Percentiles rank a stretch among this genome's conserved stretches.
phyloP scores from a whole-genome alignment of 2,888 invertebrate genomes.

The Blera fallax region DNA sequence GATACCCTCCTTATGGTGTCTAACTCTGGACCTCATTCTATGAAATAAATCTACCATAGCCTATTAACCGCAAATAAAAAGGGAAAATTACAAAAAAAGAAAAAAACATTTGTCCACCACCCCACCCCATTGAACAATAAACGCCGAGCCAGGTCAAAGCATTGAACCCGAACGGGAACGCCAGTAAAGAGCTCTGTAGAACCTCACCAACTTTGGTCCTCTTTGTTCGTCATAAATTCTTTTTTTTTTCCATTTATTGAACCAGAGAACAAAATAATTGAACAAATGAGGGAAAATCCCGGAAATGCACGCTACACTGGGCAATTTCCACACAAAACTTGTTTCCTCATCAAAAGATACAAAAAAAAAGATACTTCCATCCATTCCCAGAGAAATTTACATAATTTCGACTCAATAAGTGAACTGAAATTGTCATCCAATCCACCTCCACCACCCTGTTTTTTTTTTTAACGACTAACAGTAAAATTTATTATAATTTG shows the following conservation, averaged over 20 bases:
- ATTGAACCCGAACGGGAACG: slow-evolving; percentile 37
- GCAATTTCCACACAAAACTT: neutral
- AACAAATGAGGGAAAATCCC: neutral
- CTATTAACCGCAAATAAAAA: neutral
- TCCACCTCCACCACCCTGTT: neutral
- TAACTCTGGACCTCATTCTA: neutral
- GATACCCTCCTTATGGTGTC: neutral
- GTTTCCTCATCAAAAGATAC: neutral
- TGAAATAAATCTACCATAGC: neutral
- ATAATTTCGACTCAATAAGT: neutral
- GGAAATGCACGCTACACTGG: slow-evolving; percentile 22
- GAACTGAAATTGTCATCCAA: neutral
- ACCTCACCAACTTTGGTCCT: neutral
- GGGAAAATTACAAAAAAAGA: neutral
- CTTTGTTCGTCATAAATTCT: neutral
- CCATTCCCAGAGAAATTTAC: neutral
- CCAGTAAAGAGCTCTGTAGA: neutral
- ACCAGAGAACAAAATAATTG: neutral
- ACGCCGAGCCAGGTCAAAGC: slow-evolving; percentile 23
- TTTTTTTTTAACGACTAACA: neutral
- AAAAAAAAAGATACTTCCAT: neutral
- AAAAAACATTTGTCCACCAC: neutral
- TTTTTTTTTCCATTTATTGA: neutral
- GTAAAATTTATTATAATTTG: neutral
- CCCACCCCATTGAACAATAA: neutral